A percentile compares a stretch with the other conserved stretches of the same genome.
Conservation (phyloP, 2,113 vertebrate species). For the rat (Rattus norvegicus) region GRCr8 NC_086037.1:3055001-3055500, state of each 20-base stretch:
- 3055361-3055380: not conserved
- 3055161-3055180: not conserved
- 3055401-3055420: not conserved
- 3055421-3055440: rapidly evolving
- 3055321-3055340: not conserved
- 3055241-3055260: too few relatives aligned
- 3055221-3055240: not conserved
- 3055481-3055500: too few relatives aligned
- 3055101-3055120: not conserved
- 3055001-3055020: not conserved
- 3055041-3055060: not conserved
- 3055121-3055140: not conserved
- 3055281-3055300: too few relatives aligned
- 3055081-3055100: not conserved
- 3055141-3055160: not conserved
- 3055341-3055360: too few relatives aligned
- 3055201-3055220: not conserved
- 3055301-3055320: too few relatives aligned
- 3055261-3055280: too few relatives aligned
- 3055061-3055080: not conserved
- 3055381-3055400: not conserved
- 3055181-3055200: not conserved
- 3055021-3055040: not conserved
- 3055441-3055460: not conserved
- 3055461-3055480: not conserved